Evolutionary conservation across 2,113 vertebrate species (phyloP).

Genomic region (Sander lucioperca): DNA sequence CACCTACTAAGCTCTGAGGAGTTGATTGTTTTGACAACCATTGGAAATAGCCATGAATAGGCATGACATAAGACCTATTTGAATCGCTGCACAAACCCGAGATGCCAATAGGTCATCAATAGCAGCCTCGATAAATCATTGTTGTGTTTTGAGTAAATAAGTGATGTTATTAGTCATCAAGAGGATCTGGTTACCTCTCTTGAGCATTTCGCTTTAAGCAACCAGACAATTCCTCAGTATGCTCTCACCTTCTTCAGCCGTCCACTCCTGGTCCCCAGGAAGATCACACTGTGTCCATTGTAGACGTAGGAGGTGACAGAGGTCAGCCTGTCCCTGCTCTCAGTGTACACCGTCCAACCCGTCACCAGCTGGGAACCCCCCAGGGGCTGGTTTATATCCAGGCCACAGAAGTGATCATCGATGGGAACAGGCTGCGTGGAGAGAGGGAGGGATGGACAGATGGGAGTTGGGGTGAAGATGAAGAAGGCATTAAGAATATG

Average conservation of each 20-base stretch:
- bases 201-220: conserved; percentile 7
- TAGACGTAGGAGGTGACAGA: conserved; percentile 93
- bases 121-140: conserved; percentile 4
- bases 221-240: neutral
- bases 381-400: conserved; percentile 97
- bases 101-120: neutral
- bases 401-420: conserved; percentile 95
- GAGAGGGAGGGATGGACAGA: neutral
- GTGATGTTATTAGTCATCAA: conserved; percentile 15
- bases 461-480: neutral
- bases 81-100: neutral
- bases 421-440: conserved; percentile 93
- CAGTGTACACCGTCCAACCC: conserved; percentile 88
- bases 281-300: conserved; percentile 93
- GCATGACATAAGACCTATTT: neutral
- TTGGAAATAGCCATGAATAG: neutral
- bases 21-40: neutral
- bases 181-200: conserved; percentile 13
- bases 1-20: neutral
- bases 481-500: conserved; percentile 23
- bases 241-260: conserved; percentile 92
- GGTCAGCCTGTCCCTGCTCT: conserved; percentile 92
- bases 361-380: conserved; percentile 92
- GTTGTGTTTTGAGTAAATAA: conserved; percentile 6
- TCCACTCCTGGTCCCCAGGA: conserved; percentile 93